A percentile compares a stretch with the other conserved stretches of the same genome.
Conservation (phyloP, 2,888 invertebrate genomes). For the Morpho achilles region DNA sequence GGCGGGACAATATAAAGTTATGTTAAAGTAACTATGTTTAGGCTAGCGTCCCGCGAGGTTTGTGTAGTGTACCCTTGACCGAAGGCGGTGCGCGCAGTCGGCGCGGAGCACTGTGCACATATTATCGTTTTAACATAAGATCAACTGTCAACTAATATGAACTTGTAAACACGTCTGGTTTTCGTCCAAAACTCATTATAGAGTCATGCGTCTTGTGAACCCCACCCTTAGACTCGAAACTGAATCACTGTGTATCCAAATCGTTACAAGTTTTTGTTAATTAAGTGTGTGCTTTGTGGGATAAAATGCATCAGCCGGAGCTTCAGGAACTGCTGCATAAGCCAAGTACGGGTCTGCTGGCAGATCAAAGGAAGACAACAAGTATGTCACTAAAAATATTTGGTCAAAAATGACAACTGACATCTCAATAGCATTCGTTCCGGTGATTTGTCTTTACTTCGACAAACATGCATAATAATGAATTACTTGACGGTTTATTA, state of each 20-base stretch:
- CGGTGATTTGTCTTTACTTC: slow-evolving; percentile 34
- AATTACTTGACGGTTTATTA: neutral
- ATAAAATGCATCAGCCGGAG: slow-evolving; percentile 62
- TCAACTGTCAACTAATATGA: slow-evolving; percentile 30
- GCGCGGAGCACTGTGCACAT: slow-evolving; percentile 55
- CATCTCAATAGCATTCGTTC: slow-evolving; percentile 56
- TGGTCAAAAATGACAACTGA: slow-evolving; percentile 20
- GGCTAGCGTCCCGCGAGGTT: slow-evolving; percentile 11
- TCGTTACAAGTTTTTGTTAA: slow-evolving; percentile 16
- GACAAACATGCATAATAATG: slow-evolving; percentile 31
- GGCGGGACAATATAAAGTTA: slow-evolving; percentile 25
- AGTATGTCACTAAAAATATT: slow-evolving; percentile 53
- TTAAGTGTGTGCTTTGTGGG: slow-evolving; percentile 38
- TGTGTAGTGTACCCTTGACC: slow-evolving; percentile 60
- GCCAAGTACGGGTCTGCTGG: slow-evolving; percentile 44
- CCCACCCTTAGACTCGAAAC: slow-evolving; percentile 2
- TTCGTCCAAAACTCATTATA: slow-evolving; percentile 37
- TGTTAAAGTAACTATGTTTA: slow-evolving; percentile 19
- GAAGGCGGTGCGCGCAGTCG: slow-evolving; percentile 45
- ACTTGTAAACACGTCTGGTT: slow-evolving; percentile 34
- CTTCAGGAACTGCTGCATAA: slow-evolving; percentile 66
- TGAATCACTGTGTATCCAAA: slow-evolving; percentile 24
- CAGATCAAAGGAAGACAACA: slow-evolving; percentile 50
- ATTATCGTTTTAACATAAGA: slow-evolving; percentile 45
- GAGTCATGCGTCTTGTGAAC: slow-evolving; percentile 49